These are phyloP conservation scores for Phylloscopus collybita DNA, from an alignment of 2,797 vertebrate species.

Conservation along the genomic window DNA sequence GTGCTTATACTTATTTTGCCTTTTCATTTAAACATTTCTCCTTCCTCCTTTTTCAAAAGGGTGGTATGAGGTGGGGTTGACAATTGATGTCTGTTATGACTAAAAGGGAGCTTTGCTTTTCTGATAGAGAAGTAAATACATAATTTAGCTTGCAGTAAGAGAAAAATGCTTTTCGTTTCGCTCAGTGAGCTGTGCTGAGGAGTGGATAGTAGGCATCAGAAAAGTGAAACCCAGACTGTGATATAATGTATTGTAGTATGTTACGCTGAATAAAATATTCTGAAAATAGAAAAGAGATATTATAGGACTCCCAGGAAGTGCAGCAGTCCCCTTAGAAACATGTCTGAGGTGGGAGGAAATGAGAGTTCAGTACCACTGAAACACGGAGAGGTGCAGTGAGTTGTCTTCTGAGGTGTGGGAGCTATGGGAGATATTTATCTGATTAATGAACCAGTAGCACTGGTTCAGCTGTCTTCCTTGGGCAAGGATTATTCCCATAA, in stretches of 20 bases:
- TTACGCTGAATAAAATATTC: background rate
- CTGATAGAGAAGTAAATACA: background rate
- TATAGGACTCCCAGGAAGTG: background rate
- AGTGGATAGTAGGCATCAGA: background rate
- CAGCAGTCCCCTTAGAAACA: background rate
- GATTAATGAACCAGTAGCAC: background rate
- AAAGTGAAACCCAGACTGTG: background rate
- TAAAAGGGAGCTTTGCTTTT: background rate
- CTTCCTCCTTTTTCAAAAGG: background rate
- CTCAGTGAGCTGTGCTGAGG: background rate
- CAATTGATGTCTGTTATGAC: background rate
- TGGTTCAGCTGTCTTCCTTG: background rate
- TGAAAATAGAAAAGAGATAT: background rate
- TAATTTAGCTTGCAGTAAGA: background rate
- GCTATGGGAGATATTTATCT: background rate
- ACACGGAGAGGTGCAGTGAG: accelerated
- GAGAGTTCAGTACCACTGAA: background rate
- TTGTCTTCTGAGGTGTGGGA: background rate
- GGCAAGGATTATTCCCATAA: background rate
- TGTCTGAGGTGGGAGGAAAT: background rate
- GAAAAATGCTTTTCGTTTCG: background rate
- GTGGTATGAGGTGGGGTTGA: background rate
- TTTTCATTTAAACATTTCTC: background rate
- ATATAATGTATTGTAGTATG: background rate
- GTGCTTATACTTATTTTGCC: background rate